Conservation (phyloP, 2,888 invertebrate species). For the Osedax fenrisi region DNA sequence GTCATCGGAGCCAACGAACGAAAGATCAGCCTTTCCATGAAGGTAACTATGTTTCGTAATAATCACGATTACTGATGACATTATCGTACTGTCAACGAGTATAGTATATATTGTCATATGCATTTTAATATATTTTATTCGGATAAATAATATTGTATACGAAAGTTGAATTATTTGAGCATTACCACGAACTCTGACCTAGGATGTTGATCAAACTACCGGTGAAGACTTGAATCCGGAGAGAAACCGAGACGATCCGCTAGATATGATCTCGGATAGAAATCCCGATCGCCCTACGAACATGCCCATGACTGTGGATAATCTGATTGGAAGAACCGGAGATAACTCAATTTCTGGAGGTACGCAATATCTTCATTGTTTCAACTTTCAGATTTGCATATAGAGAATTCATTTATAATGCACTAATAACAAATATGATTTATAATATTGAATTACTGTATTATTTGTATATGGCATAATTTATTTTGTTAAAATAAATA, state of each 20-base stretch:
- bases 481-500: too few species aligned
- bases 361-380: too few species aligned
- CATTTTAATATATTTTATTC: too few species aligned
- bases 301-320: slow-evolving; percentile 42
- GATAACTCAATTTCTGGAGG: background rate
- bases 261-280: slow-evolving; percentile 52
- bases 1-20: slow-evolving; percentile 82
- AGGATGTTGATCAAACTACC: slow-evolving; percentile 83
- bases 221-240: slow-evolving; percentile 84
- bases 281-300: slow-evolving; percentile 80
- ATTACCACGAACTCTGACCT: background rate
- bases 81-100: background rate
- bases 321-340: background rate
- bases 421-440: too few species aligned
- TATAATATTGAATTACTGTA: too few species aligned
- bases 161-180: background rate
- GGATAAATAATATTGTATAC: too few species aligned
- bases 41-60: slow-evolving; percentile 51
- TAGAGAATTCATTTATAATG: too few species aligned
- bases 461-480: too few species aligned
- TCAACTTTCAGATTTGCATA: too few species aligned
- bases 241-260: slow-evolving; percentile 39
- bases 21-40: slow-evolving; percentile 88
- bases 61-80: too few species aligned
- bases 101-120: too few species aligned